Conservation (phyloP, 2,797 vertebrate genomes). For the Heterohyrax brucei region DNA sequence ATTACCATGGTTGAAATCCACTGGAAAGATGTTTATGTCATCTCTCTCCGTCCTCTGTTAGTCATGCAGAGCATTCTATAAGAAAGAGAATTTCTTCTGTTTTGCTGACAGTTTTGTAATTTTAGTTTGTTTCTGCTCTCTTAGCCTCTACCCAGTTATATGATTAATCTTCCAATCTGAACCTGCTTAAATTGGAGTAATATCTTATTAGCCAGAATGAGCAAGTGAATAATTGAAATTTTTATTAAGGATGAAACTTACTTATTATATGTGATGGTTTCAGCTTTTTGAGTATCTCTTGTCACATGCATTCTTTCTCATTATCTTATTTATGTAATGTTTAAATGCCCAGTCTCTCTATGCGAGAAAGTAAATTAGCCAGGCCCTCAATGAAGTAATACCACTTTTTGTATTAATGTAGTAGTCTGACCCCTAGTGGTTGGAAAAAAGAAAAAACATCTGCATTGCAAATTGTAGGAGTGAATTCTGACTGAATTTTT, state of each 20-base stretch:
- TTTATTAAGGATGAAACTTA: constrained; percentile 77
- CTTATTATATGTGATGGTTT: constrained; percentile 72
- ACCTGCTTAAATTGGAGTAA: constrained; percentile 38
- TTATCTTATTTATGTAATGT: constrained; percentile 67
- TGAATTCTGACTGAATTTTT: constrained; percentile 39
- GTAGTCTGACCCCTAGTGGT: constrained; percentile 86
- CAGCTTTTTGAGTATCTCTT: constrained; percentile 57
- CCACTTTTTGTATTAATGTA: constrained; percentile 79
- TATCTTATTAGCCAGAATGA: constrained; percentile 71
- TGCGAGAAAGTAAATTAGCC: constrained; percentile 58
- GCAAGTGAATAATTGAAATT: constrained; percentile 77
- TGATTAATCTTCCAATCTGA: constrained; percentile 69
- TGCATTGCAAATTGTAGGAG: constrained; percentile 16
- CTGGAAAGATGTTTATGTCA: constrained; percentile 45
- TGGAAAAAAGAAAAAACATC: not conserved
- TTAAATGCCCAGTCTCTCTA: constrained; percentile 46
- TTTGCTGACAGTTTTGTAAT: constrained; percentile 68
- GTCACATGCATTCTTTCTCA: constrained; percentile 66
- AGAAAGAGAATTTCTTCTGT: constrained; percentile 65
- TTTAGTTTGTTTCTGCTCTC: constrained; percentile 77
- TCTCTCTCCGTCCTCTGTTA: constrained; percentile 40
- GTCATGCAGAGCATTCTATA: constrained; percentile 29
- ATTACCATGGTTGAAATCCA: not conserved
- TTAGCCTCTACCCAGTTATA: constrained; percentile 57
- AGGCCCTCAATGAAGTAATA: constrained; percentile 26